Percentiles rank a stretch among this genome's conserved stretches.
Evolutionary conservation across 2,797 vertebrate genomes (phyloP).

Genomic region (Rallus crepitans): DNA sequence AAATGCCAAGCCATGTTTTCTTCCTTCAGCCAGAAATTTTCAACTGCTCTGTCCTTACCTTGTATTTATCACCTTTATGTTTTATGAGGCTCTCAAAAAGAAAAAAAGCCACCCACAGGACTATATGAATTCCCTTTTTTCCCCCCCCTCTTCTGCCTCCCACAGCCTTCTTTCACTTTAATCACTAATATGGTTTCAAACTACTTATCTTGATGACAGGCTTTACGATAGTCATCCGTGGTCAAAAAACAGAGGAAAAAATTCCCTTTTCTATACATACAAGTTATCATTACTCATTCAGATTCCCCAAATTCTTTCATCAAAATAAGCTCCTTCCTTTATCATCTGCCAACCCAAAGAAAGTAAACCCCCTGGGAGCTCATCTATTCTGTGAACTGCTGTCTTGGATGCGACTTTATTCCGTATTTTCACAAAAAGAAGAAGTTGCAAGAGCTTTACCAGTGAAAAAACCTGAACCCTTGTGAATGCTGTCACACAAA

Average conservation of each 20-base stretch:
- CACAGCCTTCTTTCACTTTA: slow-evolving; percentile 37
- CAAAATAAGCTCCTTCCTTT: slow-evolving; percentile 51
- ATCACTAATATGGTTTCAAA: slow-evolving; percentile 48
- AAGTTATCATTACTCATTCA: slow-evolving; percentile 32
- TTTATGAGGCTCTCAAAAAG: slow-evolving; percentile 28
- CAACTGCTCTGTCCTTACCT: neutral
- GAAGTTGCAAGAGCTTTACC: slow-evolving; percentile 3
- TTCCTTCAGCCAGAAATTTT: neutral
- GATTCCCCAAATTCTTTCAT: slow-evolving; percentile 16
- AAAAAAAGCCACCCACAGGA: slow-evolving; percentile 46
- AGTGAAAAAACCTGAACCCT: neutral
- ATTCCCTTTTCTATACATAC: neutral
- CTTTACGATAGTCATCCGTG: slow-evolving; percentile 2
- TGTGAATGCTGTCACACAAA: neutral
- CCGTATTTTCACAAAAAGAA: neutral
- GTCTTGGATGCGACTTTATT: neutral
- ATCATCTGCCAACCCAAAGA: slow-evolving; percentile 19
- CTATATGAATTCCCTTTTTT: neutral
- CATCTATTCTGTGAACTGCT: slow-evolving; percentile 50
- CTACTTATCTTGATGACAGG: slow-evolving; percentile 38
- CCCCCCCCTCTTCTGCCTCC: slow-evolving; percentile 6
- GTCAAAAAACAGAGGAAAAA: neutral
- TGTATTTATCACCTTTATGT: slow-evolving; percentile 23
- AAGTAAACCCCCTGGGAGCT: slow-evolving; percentile 30
- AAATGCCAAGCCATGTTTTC: neutral